Base-by-base conservation (phyloP, 53 echinoderm and acorn worm species). In the Crossaster papposus region DNA sequence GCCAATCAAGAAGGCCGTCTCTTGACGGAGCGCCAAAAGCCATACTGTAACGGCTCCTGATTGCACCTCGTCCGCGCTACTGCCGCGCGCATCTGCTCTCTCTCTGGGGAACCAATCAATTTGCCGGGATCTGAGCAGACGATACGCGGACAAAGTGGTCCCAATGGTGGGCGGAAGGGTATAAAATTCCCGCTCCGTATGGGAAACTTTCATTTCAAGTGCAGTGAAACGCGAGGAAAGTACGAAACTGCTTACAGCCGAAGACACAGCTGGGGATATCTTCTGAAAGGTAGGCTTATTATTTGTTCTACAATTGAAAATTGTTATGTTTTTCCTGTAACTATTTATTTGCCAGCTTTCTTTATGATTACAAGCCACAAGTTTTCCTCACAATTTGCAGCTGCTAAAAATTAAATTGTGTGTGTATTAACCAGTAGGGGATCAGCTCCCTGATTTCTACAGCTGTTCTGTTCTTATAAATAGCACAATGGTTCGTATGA, bases 41-140 rank as follows among this genome's bases (percentile, higher is more conserved):
- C 23, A 38, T 30, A 28, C 30, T 72, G 54, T 51, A 18, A 34
- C 50, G 54, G 32, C 53, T 72, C 52, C 28, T 51, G 70, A 72
- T 22, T 84, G 84, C 70, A 30, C 53, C 70, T 20, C 35, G 20
- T 51, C 31, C 26, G 20, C 23, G 30, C 28, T 65, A 65, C 2
- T 72, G 71, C 51, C 84, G 52, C 84, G 18, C 73, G 72, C 73
- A 72, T 51, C 71, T 26, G 24, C 5, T 71, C 84, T 84, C 84
- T 22, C n/a, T n/a, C n/a, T 26, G 72, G 58, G 73, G 84, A 84
- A 51, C 84, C 84, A 84, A 84, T 84, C 84, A 84, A 84, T 52
- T 70, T 84, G 73, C 54, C 15, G 71, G 73, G 72, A 70, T 72
- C 30, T 17, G 51, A 52, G 31, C 72, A 32, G 84, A 54, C 44